Conservation (phyloP, 92 coral and sea anemone species). For the Porites evermanni region DNA sequence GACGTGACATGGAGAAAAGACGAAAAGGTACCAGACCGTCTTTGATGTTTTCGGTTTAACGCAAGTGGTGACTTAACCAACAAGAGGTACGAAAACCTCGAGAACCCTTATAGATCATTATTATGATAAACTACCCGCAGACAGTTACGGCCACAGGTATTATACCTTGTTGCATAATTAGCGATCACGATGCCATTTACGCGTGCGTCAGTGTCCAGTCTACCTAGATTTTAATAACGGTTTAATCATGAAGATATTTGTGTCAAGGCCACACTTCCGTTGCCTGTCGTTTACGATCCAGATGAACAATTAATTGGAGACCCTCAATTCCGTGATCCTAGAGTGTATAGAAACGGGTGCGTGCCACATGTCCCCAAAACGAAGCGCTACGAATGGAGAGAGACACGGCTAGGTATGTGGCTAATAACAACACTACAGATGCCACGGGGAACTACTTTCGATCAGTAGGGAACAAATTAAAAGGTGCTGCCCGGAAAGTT, state of each 20-base stretch:
- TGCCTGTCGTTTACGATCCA: constrained; percentile 45
- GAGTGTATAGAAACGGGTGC: constrained; percentile 57
- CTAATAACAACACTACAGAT: no score
- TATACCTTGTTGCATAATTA: neutral
- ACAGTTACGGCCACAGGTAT: neutral
- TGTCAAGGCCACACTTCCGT: constrained; percentile 44
- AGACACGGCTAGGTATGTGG: no score
- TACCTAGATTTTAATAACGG: constrained; percentile 9
- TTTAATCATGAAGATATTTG: constrained; percentile 33
- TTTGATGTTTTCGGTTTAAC: constrained; percentile 41
- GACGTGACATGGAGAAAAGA: constrained; percentile 12
- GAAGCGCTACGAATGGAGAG: no score
- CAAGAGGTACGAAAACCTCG: constrained; percentile 44
- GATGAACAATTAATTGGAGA: constrained; percentile 53
- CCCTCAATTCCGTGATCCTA: constrained; percentile 31
- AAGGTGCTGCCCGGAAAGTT: no score
- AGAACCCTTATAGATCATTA: constrained; percentile 52
- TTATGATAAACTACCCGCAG: constrained; percentile 47
- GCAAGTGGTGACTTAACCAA: constrained; percentile 49
- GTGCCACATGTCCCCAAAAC: constrained; percentile 43
- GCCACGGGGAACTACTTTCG: no score
- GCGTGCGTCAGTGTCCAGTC: constrained; percentile 33
- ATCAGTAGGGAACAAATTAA: no score
- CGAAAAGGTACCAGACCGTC: neutral
- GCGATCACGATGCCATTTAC: constrained; percentile 43